phyloP scores from a whole-genome alignment of 2,888 invertebrate genomes.

The Drosophila austrosaltans region DNA sequence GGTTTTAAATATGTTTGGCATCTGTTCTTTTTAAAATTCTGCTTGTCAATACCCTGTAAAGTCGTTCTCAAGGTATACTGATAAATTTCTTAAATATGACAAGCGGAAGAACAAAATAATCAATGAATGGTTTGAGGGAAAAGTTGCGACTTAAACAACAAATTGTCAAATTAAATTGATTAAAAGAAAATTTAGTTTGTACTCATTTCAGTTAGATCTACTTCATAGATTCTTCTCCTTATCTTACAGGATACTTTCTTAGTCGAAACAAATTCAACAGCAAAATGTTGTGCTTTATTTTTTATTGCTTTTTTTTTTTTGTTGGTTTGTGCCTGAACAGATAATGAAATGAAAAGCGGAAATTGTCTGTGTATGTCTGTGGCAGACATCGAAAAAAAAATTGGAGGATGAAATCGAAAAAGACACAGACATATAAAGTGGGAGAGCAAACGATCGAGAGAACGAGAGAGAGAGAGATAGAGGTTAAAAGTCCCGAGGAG shows the following conservation, averaged over 20 bases:
- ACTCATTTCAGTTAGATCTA: too few species aligned
- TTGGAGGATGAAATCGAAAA: neutral
- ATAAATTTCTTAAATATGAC: neutral
- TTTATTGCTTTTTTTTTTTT: slow-evolving; percentile 29
- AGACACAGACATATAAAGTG: neutral
- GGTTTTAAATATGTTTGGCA: slow-evolving; percentile 47
- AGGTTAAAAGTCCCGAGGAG: slow-evolving; percentile 8
- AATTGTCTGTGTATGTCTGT: slow-evolving; percentile 32
- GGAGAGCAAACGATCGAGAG: too few species aligned
- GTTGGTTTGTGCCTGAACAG: slow-evolving; percentile 48
- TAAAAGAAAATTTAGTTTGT: too few species aligned
- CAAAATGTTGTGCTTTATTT: neutral
- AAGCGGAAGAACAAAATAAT: too few species aligned
- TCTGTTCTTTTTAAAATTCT: slow-evolving; percentile 23
- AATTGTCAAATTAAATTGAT: too few species aligned
- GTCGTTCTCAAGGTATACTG: neutral
- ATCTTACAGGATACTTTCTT: neutral
- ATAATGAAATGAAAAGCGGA: slow-evolving; percentile 47
- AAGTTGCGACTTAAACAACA: too few species aligned
- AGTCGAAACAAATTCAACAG: neutral
- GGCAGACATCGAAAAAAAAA: slow-evolving; percentile 1
- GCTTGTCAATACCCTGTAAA: slow-evolving; percentile 1
- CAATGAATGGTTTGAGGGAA: too few species aligned
- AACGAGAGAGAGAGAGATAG: neutral
- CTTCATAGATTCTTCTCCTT: too few species aligned